Percentiles rank a stretch among this genome's conserved stretches.
These are phyloP conservation scores for Melitaea athalia DNA, from an alignment of 2,888 invertebrate genomes.

Conservation along the genomic window DNA sequence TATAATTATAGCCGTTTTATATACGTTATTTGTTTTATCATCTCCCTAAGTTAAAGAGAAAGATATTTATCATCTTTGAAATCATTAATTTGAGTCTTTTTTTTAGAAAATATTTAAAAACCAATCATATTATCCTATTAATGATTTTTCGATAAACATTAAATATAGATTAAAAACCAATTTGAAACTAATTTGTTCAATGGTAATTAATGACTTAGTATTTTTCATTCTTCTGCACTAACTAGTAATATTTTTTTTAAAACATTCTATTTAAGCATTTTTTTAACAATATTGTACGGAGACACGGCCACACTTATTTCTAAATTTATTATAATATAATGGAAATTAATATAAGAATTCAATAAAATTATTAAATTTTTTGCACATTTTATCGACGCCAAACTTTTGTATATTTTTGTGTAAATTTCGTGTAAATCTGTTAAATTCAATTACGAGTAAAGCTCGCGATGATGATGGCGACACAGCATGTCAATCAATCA, in stretches of 20 bases:
- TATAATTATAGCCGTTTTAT: too few relatives aligned
- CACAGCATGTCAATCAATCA: constrained; percentile 3
- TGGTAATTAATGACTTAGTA: neutral
- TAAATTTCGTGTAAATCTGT: neutral
- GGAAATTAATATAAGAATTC: too few relatives aligned
- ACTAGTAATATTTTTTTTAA: neutral
- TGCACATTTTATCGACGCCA: too few relatives aligned
- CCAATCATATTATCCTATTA: neutral
- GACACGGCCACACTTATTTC: too few relatives aligned
- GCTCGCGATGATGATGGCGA: neutral
- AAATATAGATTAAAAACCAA: constrained; percentile 8
- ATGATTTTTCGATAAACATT: neutral
- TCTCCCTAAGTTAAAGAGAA: too few relatives aligned
- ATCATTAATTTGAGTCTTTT: too few relatives aligned
- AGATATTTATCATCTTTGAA: too few relatives aligned
- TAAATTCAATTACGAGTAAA: neutral
- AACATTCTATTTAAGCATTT: too few relatives aligned
- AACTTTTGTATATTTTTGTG: neutral
- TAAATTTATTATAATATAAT: too few relatives aligned
- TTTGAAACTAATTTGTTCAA: neutral
- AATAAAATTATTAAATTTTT: too few relatives aligned
- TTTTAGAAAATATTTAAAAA: neutral
- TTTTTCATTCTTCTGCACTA: neutral
- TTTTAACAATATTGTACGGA: too few relatives aligned
- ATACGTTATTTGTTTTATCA: too few relatives aligned